These are phyloP conservation scores for Metaphire vulgaris DNA, from an alignment of 1,140 invertebrate species.

Conservation along the genomic window DNA sequence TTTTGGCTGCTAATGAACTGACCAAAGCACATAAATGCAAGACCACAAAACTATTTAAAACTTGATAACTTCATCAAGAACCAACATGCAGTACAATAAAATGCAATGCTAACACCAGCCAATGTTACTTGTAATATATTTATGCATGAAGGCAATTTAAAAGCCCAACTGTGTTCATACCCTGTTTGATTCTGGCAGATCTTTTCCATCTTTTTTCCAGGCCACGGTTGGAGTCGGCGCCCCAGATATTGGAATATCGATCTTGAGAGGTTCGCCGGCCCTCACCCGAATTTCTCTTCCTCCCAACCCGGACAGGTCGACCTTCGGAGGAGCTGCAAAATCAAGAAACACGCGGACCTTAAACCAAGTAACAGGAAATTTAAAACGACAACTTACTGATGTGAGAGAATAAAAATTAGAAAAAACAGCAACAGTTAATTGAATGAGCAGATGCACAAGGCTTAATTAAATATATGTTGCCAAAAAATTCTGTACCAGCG, in stretches of 20 bases:
- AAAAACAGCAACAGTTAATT: not conserved
- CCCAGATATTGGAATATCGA: constrained; percentile 86
- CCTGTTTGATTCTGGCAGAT: constrained; percentile 33
- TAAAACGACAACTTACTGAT: too few species aligned
- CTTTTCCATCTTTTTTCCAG: constrained; percentile 76
- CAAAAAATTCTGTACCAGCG: too few species aligned
- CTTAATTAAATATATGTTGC: too few species aligned
- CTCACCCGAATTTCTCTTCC: constrained; percentile 90
- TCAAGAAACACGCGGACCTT: too few species aligned
- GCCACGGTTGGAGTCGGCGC: constrained; percentile 84
- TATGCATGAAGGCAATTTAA: too few species aligned
- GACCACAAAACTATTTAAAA: not conserved
- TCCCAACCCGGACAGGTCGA: constrained; percentile 74
- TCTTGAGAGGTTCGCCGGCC: constrained; percentile 92
- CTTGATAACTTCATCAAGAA: not conserved
- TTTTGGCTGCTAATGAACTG: not conserved
- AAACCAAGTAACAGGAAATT: too few species aligned
- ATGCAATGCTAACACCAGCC: not conserved
- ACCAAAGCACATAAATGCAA: not conserved
- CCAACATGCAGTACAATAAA: not conserved
- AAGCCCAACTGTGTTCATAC: constrained; percentile 17
- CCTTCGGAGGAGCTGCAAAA: constrained; percentile 76
- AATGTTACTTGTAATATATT: too few species aligned
- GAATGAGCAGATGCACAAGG: not conserved
- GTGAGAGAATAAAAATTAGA: too few species aligned